Conservation (phyloP, 2,113 vertebrate species). For the Corvus hawaiiensis region DNA sequence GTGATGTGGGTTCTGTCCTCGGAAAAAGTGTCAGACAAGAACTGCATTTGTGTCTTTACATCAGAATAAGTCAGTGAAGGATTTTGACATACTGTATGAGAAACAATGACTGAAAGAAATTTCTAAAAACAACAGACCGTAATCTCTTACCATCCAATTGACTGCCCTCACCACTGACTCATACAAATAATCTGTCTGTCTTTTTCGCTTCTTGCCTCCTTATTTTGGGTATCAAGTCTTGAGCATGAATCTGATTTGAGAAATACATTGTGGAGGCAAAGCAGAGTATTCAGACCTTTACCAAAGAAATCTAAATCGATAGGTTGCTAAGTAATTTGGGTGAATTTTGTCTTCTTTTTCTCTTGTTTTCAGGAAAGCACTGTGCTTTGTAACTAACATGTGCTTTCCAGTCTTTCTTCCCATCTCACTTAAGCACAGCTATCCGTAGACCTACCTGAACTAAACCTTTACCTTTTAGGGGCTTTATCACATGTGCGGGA, state of each 20-base stretch:
- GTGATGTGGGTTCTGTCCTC: background rate
- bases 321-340: background rate
- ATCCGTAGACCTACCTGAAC: rapidly evolving
- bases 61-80: background rate
- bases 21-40: background rate
- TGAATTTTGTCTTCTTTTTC: background rate
- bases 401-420: background rate
- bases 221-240: background rate
- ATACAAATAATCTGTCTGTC: background rate
- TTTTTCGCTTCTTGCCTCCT: background rate
- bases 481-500: rapidly evolving
- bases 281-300: background rate
- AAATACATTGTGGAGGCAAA: background rate
- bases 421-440: background rate
- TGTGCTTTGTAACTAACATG: background rate
- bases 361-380: background rate
- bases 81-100: background rate
- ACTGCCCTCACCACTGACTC: background rate
- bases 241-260: background rate
- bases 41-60: too few species aligned
- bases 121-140: background rate
- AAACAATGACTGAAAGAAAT: background rate
- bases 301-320: background rate
- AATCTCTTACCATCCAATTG: background rate
- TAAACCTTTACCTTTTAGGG: background rate